Percentiles rank a stretch among this genome's conserved stretches.
These are phyloP conservation scores for Brachymystax lenok DNA, from an alignment of 2,797 vertebrate species.

Conservation along the genomic window DNA sequence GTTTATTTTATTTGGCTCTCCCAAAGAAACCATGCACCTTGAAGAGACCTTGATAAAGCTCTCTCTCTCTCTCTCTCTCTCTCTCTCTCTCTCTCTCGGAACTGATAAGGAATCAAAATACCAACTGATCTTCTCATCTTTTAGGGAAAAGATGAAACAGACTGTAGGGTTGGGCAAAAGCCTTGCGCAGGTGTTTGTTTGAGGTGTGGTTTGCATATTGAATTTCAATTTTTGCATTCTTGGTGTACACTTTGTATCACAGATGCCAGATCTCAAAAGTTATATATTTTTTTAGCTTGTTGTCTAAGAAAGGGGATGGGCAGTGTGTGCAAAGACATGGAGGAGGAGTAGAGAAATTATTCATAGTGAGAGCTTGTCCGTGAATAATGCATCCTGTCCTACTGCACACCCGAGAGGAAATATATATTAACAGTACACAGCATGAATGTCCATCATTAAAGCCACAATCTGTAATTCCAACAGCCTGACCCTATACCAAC, in stretches of 20 bases:
- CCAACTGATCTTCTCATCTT: slow-evolving; percentile 1
- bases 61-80: background rate
- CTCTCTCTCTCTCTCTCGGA: background rate
- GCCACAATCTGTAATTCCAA: too few species aligned
- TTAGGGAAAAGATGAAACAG: background rate
- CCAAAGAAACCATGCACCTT: slow-evolving; percentile 23
- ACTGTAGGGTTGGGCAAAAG: background rate
- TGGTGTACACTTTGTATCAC: background rate
- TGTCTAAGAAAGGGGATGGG: background rate
- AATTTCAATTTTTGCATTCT: background rate
- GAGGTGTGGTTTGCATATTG: background rate
- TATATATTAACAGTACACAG: background rate
- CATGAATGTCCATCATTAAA: background rate
- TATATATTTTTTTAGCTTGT: background rate
- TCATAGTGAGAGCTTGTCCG: slow-evolving; percentile 19
- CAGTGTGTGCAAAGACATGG: slow-evolving; percentile 2
- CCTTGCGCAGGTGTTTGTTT: background rate
- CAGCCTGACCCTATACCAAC: too few species aligned
- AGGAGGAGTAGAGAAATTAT: slow-evolving; percentile 28
- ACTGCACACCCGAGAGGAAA: slow-evolving; percentile 14
- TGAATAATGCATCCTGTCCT: slow-evolving; percentile 47
- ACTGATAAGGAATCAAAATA: background rate
- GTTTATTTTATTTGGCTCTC: slow-evolving; percentile 4
- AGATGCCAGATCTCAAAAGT: background rate
- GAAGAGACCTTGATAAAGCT: slow-evolving; percentile 15